These are phyloP conservation scores for Gobius niger DNA, from an alignment of 2,113 vertebrate genomes.

Conservation along the genomic window DNA sequence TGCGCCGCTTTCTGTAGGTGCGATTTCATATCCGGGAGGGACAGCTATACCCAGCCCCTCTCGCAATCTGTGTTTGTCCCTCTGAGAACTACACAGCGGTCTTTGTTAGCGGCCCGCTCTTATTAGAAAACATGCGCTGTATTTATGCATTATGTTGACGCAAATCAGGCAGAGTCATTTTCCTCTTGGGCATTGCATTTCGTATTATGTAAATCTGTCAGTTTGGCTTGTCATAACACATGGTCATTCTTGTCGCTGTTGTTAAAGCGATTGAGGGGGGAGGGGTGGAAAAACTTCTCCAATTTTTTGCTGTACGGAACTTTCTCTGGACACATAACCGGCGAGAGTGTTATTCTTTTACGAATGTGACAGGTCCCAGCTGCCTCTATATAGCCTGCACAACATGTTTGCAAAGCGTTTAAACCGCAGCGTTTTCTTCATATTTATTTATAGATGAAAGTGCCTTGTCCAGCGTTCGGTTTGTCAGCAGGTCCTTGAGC, in stretches of 20 bases:
- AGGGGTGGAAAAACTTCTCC: background rate
- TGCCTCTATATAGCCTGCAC: background rate
- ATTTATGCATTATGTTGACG: background rate
- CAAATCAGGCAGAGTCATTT: conserved; percentile 5
- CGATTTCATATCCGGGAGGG: conserved; percentile 31
- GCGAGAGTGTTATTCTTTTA: background rate
- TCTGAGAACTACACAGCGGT: background rate
- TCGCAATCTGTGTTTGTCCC: conserved; percentile 12
- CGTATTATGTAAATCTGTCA: conserved; percentile 4
- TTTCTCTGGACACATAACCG: background rate
- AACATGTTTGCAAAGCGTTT: background rate
- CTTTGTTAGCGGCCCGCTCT: background rate
- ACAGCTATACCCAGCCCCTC: background rate
- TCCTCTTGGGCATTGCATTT: background rate
- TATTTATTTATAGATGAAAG: conserved; percentile 1
- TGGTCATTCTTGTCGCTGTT: conserved; percentile 3
- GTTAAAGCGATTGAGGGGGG: too few species aligned
- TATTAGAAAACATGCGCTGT: background rate
- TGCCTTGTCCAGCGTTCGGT: background rate
- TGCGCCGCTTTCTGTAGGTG: conserved; percentile 18
- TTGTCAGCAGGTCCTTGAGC: background rate
- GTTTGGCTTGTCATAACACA: conserved; percentile 4
- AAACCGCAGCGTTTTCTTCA: background rate
- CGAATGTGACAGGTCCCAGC: conserved; percentile 2
- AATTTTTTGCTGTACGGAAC: background rate